Base-by-base conservation (phyloP, 2,888 invertebrate genomes). In the Callyntrura sp. region DNA sequence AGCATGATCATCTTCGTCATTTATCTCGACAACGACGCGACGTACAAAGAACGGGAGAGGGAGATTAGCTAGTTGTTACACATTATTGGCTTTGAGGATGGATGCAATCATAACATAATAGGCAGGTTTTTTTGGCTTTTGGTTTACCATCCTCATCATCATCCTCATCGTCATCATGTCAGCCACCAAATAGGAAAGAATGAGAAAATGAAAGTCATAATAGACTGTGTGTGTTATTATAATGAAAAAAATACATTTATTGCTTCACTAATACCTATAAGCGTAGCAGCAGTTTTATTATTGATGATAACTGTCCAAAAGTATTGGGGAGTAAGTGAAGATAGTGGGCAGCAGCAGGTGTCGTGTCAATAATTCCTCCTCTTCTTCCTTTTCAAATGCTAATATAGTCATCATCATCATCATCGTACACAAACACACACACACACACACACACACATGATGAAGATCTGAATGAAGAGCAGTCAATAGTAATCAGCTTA, bases 401-500 rank as follows among this genome's bases (percentile, higher is more conserved):
- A 17, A 73, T 23, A 62, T 17, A 57, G 57, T 57, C 57, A 57
- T 57, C 57, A 17, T 20, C 17, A 6, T 51, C 17, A 2, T n/a
- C n/a, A n/a, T 11, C n/a, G 17, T 57, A 57, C 51, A 5, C 51
- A 11, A 45, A 45, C n/a, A 55, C n/a, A n/a, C 55, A 4, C 55
- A 55, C n/a, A 14, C 55, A 55, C 55, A 14, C 55, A 55, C 6
- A 25, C 60, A 28, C 55, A 3, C 14, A 65, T 23, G 6, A 35
- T 17, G 35, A 65, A 28, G 35, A 65, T n/a, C 14, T 6, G 3
- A 14, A 76, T 78, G 78, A 78, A 55, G 25, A 78, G 55, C 51
- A 83, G 25, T 83, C 83, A 83, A 83, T 68, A 68, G 14, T 83
- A 83, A 83, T 83, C 65, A 48, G 83, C 45, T 83, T 83, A 62